Evolutionary conservation across 2,797 vertebrate species (phyloP), one percentile per base, ranked within the genome.

Genomic region (Hydrolagus colliei): DNA sequence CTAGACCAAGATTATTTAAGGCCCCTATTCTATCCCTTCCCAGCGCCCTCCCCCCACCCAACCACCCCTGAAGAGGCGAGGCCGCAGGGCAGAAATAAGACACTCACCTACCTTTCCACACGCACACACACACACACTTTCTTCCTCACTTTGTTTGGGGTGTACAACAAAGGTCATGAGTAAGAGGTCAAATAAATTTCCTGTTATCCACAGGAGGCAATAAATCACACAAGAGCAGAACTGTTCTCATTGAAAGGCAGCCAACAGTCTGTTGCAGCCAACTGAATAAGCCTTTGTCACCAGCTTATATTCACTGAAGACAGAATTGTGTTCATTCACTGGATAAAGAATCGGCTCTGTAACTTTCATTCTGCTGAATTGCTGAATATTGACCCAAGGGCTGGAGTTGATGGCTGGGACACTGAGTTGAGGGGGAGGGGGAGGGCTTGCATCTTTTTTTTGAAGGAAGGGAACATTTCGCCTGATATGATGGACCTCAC

Each of bases 281-380:
- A 84, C 16, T 84, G 79, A 84, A 71, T 84, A n/a, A 71, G 79
- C 79, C 52, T 71, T 84, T 84, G 79, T 84, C 9, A 20, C 79
- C 20, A 84, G 18, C 63, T 65, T 35, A 22, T 68, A 82, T 67
- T 82, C 63, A 35, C 65, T 10, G 79, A 71, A 71, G 79, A 71
- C 65, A 11, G 20, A 20, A 67, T 84, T 18, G 13, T 84, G 65
- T 84, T 84, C 63, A 80, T 22, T 71, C 63, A 52, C 41, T 52
- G 35, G 20, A 18, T 18, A 84, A 41, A 41, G 65, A 84, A 68
- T 84, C 20, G 32, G 41, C 41, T 52, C 41, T 52, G 41, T 52
- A 52, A 52, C 41, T 52, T 6, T 52, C 41, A 52, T 27, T 27
- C 27, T 27, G 27, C 27, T 27, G 27, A 27, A 27, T 27, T 52